Evolutionary conservation across 2,888 invertebrate species (phyloP).

Genomic region (Heteromurus nitidus): DNA sequence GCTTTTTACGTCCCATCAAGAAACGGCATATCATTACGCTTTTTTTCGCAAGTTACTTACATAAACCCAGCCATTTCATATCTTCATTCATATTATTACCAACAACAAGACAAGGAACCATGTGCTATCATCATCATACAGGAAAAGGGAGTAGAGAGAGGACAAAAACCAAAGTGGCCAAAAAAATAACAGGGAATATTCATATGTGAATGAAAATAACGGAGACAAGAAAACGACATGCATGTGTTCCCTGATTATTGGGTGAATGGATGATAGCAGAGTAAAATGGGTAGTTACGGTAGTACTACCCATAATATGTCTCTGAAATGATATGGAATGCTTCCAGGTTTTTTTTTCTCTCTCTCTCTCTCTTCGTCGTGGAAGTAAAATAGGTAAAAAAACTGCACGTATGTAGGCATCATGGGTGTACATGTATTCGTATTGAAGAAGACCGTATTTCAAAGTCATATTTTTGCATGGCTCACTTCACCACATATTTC

Average conservation of each 20-base stretch:
- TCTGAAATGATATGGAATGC: slow-evolving; percentile 41
- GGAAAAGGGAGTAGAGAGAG: not conserved
- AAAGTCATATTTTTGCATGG: slow-evolving; percentile 57
- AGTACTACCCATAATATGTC: not conserved
- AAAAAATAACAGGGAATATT: too few species aligned
- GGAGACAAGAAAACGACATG: slow-evolving; percentile 21
- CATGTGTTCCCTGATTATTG: slow-evolving; percentile 30
- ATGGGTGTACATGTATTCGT: slow-evolving; percentile 19
- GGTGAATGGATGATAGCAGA: slow-evolving; percentile 14
- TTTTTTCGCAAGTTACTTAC: not conserved
- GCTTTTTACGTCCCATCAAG: slow-evolving; percentile 29
- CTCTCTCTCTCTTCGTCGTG: not conserved
- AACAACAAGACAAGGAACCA: too few species aligned
- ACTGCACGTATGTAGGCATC: too few species aligned
- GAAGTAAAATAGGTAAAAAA: slow-evolving; percentile 8
- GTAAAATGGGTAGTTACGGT: too few species aligned
- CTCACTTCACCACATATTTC: slow-evolving; percentile 53
- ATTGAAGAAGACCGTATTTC: slow-evolving; percentile 40
- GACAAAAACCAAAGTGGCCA: too few species aligned
- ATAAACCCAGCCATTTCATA: too few species aligned
- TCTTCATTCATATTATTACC: too few species aligned
- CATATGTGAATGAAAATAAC: slow-evolving; percentile 14
- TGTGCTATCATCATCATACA: too few species aligned
- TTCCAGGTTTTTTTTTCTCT: slow-evolving; percentile 31
- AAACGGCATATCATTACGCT: slow-evolving; percentile 12